Evolutionary conservation across 2,113 vertebrate genomes (phyloP).

Genomic region (Stegastes partitus): DNA sequence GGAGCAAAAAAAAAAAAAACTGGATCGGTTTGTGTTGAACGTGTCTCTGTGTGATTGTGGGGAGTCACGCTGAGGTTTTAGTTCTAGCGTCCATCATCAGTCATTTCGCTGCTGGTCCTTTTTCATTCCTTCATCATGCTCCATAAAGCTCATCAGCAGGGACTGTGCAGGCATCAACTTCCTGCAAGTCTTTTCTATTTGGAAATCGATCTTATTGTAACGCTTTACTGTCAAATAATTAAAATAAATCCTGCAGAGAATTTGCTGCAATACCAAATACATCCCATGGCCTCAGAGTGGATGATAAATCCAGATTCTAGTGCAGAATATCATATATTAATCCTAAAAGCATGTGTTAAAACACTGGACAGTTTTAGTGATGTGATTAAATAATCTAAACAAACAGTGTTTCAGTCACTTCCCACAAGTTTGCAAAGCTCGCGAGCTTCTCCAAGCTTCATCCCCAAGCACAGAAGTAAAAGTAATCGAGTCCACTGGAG

Average conservation of each 20-base stretch:
- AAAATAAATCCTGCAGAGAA: background rate
- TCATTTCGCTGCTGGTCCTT: slow-evolving; percentile 22
- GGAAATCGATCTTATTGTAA: background rate
- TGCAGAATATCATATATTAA: background rate
- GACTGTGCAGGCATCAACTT: background rate
- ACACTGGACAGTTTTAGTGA: background rate
- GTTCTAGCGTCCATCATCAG: slow-evolving; percentile 18
- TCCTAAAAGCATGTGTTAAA: background rate
- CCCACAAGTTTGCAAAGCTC: background rate
- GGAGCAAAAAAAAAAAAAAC: slow-evolving; percentile 20
- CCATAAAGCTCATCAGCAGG: background rate
- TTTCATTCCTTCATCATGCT: slow-evolving; percentile 1
- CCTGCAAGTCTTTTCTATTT: background rate
- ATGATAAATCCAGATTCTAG: background rate
- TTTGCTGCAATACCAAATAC: background rate
- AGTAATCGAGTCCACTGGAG: background rate
- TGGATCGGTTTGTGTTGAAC: slow-evolving; percentile 24
- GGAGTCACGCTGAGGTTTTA: slow-evolving; percentile 29
- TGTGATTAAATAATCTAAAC: background rate
- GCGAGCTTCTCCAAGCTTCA: slow-evolving; percentile 1
- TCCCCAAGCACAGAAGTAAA: background rate
- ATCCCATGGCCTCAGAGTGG: background rate
- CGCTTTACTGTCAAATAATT: background rate
- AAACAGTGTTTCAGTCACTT: background rate
- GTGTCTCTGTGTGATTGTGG: slow-evolving; percentile 15